phyloP scores from a whole-genome alignment of 2,888 invertebrate species.

The Coelopa pilipes region DNA sequence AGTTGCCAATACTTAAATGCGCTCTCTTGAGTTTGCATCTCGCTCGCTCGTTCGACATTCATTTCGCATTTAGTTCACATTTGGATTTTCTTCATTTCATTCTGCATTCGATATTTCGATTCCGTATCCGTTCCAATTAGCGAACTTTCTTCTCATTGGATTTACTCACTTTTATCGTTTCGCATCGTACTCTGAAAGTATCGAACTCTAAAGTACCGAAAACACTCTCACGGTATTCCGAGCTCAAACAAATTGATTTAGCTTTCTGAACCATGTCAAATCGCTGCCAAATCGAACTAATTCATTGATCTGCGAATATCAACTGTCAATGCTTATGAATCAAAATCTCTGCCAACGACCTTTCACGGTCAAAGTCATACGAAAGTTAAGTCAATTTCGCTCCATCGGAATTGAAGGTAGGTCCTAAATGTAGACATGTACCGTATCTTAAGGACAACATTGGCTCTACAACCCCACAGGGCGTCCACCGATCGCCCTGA shows the following conservation, averaged over 20 bases:
- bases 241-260: conserved; percentile 32
- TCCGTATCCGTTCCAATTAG: conserved; percentile 20
- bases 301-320: neutral
- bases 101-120: conserved; percentile 15
- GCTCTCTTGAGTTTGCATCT: neutral
- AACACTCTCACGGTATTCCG: conserved; percentile 7
- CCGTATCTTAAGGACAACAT: conserved; percentile 28
- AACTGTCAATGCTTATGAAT: neutral
- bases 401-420: conserved; percentile 40
- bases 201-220: neutral
- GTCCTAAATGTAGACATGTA: conserved; percentile 26
- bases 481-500: no score
- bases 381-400: conserved; percentile 40
- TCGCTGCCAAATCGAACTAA: no score
- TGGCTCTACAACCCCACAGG: conserved; percentile 24
- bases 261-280: neutral
- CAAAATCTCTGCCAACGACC: neutral
- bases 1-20: neutral
- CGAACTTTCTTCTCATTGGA: conserved; percentile 29
- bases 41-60: neutral
- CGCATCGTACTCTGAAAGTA: neutral
- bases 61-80: conserved; percentile 3
- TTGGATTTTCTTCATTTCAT: conserved; percentile 2
- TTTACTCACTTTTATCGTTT: conserved; percentile 17
- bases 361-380: neutral